A percentile compares a stretch with the other conserved stretches of the same genome.
Evolutionary conservation across 2,113 vertebrate species (phyloP).

Genomic region (Perccottus glenii): DNA sequence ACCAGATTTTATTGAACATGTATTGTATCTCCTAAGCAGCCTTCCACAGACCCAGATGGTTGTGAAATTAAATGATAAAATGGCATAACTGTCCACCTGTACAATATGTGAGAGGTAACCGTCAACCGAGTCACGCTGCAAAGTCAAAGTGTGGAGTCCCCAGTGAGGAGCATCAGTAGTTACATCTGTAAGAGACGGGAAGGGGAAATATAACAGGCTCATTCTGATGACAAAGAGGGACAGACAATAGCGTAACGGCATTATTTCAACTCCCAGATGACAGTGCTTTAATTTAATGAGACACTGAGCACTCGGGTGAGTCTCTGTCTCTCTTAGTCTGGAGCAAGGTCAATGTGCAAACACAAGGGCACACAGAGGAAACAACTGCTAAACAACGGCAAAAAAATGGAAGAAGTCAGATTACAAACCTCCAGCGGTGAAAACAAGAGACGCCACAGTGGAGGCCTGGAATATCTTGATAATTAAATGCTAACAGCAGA

Average conservation of each 20-base stretch:
- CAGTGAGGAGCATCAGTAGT: constrained; percentile 30
- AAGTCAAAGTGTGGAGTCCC: constrained; percentile 35
- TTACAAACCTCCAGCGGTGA: constrained; percentile 57
- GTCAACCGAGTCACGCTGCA: not conserved
- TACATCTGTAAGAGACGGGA: constrained; percentile 51
- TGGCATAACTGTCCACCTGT: constrained; percentile 36
- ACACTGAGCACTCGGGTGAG: constrained; percentile 48
- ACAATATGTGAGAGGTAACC: constrained; percentile 17
- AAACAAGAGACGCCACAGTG: constrained; percentile 54
- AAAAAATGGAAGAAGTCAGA: constrained; percentile 33
- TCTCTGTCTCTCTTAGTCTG: constrained; percentile 63
- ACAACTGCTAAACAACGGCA: constrained; percentile 52
- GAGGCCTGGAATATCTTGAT: constrained; percentile 44
- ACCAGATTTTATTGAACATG: constrained; percentile 34
- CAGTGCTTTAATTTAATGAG: constrained; percentile 71
- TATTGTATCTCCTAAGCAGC: constrained; percentile 32
- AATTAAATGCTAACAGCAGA: constrained; percentile 60
- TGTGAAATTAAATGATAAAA: constrained; percentile 42
- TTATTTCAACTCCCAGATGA: constrained; percentile 67
- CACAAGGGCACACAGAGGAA: constrained; percentile 57
- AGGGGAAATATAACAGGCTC: constrained; percentile 36
- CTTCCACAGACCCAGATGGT: constrained; percentile 36
- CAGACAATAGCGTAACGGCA: constrained; percentile 53
- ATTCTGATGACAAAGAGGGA: constrained; percentile 61
- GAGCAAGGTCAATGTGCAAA: constrained; percentile 69